These are phyloP conservation scores for Saxidomus purpurata DNA, from an alignment of 1,140 invertebrate genomes.

Conservation along the genomic window DNA sequence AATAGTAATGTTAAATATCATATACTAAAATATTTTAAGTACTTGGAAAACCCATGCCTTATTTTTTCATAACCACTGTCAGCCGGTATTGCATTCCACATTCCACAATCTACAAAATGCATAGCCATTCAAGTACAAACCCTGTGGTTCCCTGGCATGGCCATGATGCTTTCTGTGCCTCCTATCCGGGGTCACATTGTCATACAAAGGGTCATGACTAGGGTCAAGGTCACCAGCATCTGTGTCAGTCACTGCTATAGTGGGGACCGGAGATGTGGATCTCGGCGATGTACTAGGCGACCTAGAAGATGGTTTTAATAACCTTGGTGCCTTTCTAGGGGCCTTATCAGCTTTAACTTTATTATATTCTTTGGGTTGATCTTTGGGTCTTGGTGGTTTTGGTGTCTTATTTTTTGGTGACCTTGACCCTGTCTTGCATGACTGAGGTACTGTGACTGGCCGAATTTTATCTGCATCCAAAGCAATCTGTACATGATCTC, in stretches of 20 bases:
- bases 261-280: constrained; percentile 26
- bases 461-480: constrained; percentile 48
- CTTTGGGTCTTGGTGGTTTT: constrained; percentile 4
- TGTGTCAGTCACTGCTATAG: constrained; percentile 28
- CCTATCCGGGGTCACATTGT: constrained; percentile 34
- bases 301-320: neutral
- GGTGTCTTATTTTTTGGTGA: constrained; percentile 49
- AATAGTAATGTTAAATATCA: too few relatives aligned
- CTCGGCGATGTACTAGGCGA: constrained; percentile 10
- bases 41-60: constrained; percentile 13
- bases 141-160: neutral
- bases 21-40: too few relatives aligned
- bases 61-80: neutral
- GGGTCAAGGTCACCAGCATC: constrained; percentile 42
- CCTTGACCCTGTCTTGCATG: constrained; percentile 39
- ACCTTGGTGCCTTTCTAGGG: neutral
- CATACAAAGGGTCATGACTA: constrained; percentile 35
- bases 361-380: neutral
- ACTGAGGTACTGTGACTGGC: constrained; percentile 21
- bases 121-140: constrained; percentile 29
- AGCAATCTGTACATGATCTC: constrained; percentile 32
- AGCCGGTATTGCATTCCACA: neutral
- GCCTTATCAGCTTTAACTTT: neutral
- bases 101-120: constrained; percentile 20
- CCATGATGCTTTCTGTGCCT: constrained; percentile 19